Evolutionary conservation across 2,888 invertebrate genomes (phyloP), one percentile per base, ranked within the genome.

Genomic region (Drosophila hawaiiensis): DNA sequence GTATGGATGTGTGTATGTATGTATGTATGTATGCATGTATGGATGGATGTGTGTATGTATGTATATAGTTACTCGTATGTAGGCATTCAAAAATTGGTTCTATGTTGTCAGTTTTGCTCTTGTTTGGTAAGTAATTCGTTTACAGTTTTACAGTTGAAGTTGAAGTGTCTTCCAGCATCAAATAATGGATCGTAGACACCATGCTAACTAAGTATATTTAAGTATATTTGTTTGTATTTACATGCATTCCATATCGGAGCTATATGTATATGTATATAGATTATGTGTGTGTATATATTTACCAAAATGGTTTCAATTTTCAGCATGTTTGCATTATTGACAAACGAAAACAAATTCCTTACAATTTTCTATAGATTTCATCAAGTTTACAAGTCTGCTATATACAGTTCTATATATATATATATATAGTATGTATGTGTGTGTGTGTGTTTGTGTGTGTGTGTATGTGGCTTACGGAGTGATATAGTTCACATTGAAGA

Each of bases 31-130:
- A 33, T 5, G 53, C 33, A 56, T 37, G 35, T 37, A 31, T 55
- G 22, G 16, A 33, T 52, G 28, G 60, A n/a, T 55, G 53, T 58
- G 4, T 50, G 29, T 60, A 4, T 39, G 56, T 22, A 19, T 60
- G 39, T 73, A 54, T 71, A 50, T 70, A 60, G 69, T 68, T 80
- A 80, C 80, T 83, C 78, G 60, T 66, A 25, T 73, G 39, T 63
- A 64, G 60, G 69, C 80, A 64, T 70, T 80, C 74, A 89, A 89
- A 89, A 89, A 78, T 85, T 91, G 91, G 91, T 91, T 91, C 89
- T 86, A 83, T 91, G 68, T 65, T 84, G 19, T 80, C 68, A 71
- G 62, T 65, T 67, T 67, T 61, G 29, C 53, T 58, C 12, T 37
- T 25, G 12, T 56, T 59, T 5, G 47, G 25, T 47, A 47, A 47